Conservation (phyloP, 2,797 vertebrate genomes). For the Typhlichthys subterraneus region DNA sequence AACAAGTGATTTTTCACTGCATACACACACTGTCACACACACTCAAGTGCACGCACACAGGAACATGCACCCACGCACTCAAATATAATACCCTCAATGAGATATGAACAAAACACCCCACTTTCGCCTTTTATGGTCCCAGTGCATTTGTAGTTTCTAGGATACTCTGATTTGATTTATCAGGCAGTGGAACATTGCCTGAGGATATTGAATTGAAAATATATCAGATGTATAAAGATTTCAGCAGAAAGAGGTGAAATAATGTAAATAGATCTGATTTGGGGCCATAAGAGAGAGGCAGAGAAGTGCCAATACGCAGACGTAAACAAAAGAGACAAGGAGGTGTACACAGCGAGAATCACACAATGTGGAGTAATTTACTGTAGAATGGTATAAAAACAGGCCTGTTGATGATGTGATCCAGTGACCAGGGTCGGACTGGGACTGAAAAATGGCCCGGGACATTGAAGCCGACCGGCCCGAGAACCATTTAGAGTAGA, state of each 20-base stretch:
- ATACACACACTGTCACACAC: slow-evolving; percentile 8
- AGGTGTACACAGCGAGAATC: neutral
- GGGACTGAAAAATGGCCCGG: too few species aligned
- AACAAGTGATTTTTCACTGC: slow-evolving; percentile 59
- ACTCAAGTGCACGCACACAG: neutral
- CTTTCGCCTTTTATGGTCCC: slow-evolving; percentile 45
- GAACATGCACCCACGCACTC: neutral
- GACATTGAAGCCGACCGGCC: too few species aligned
- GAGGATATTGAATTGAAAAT: slow-evolving; percentile 65
- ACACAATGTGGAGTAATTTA: neutral
- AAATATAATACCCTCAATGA: slow-evolving; percentile 8
- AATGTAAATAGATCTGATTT: slow-evolving; percentile 63
- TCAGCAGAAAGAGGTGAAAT: slow-evolving; percentile 48
- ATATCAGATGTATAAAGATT: slow-evolving; percentile 63
- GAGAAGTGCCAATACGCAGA: slow-evolving; percentile 25
- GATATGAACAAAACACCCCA: slow-evolving; percentile 20
- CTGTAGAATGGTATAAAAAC: neutral
- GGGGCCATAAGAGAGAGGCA: slow-evolving; percentile 37
- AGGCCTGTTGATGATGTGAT: too few species aligned
- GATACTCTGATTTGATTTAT: slow-evolving; percentile 66
- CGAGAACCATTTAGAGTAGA: too few species aligned
- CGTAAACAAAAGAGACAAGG: slow-evolving; percentile 5
- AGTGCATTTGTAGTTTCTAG: slow-evolving; percentile 40
- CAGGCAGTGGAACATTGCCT: slow-evolving; percentile 44
- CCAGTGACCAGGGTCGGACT: too few species aligned